These are phyloP conservation scores for Pleuronectes platessa DNA, from an alignment of 2,113 vertebrate genomes.

Conservation along the genomic window DNA sequence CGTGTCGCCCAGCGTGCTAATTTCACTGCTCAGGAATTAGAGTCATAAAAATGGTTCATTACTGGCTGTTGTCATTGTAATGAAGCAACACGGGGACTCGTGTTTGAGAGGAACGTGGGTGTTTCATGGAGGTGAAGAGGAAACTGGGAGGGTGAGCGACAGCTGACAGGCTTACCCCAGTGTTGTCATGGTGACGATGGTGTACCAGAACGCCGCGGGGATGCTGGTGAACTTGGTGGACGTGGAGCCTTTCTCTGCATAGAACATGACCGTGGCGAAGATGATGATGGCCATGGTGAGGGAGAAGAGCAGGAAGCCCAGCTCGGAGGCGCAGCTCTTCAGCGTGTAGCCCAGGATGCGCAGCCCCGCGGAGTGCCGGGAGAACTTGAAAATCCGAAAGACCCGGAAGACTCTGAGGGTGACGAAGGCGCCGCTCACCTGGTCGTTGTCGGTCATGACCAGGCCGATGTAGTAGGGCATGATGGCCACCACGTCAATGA, in stretches of 20 bases:
- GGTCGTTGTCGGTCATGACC: conserved; percentile 99
- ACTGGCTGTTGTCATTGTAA: neutral
- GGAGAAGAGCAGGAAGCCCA: conserved; percentile 99
- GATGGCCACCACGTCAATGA: conserved; percentile 99
- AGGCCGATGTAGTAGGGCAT: conserved; percentile 98
- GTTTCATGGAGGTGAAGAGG: neutral
- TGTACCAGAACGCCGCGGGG: conserved; percentile 99
- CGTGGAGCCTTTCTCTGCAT: conserved; percentile 97
- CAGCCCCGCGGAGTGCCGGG: conserved; percentile 96
- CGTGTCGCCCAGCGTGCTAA: neutral
- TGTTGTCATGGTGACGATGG: conserved; percentile 99
- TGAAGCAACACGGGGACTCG: neutral
- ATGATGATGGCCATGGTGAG: conserved; percentile 99
- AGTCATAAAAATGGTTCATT: neutral
- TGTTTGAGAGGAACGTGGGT: too few species aligned
- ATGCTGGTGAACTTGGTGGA: conserved; percentile 99
- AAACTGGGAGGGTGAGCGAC: too few species aligned
- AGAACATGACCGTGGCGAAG: conserved; percentile 99
- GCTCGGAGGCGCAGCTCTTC: conserved; percentile 97
- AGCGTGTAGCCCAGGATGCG: conserved; percentile 98
- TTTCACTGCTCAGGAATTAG: neutral
- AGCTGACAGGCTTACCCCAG: conserved; percentile 85
- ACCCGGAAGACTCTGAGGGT: conserved; percentile 98
- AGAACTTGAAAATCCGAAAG: conserved; percentile 99
- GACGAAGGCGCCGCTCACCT: conserved; percentile 98